Evolutionary conservation across 2,888 invertebrate species (phyloP), one percentile per base, ranked within the genome.

Genomic region (Lutraria lutraria): DNA sequence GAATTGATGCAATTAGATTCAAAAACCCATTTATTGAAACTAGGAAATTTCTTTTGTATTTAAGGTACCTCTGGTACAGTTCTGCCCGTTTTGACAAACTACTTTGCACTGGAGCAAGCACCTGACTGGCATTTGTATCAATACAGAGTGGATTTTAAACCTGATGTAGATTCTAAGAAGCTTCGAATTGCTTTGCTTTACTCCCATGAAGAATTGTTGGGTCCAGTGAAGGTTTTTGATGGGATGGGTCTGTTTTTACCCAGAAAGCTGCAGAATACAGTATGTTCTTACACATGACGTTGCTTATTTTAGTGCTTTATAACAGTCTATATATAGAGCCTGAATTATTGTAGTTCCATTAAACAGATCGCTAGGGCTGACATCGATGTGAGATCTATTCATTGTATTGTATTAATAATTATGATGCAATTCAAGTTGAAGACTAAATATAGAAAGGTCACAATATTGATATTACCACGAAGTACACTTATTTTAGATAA

Each of bases 61-160:
- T 3, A 88, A 96, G 96, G 96, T 68, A 90, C 90, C 15, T 92
- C 93, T 68, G 96, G 96, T n/a, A 82, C 79, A 10, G 89, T 89
- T 4, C 43, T 96, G 10, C 92, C 92, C 10, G 80, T 96, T 15
- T 85, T 92, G 15, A 91, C 95, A 31, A 96, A 96, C 89, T 96
- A 94, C 89, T 96, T 96, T 91, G 83, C 87, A 21, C 85, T 96
- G 63, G 91, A 94, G 31, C 91, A 91, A 43, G 90, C 93, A 12
- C 94, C 95, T 16, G 92, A 95, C 81, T 96, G 95, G 94, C 92
- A 92, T 52, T 86, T 96, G 21, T 96, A 95, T 81, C 96, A 96
- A 89, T 96, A 96, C 86, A 95, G 95, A 89, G 96, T 96, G n/a
- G 94, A 94, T 83, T 96, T 95, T 91, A 93, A 92, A 16, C 96